Conservation (phyloP, 2,888 invertebrate species). For the Sesamia inferens region DNA sequence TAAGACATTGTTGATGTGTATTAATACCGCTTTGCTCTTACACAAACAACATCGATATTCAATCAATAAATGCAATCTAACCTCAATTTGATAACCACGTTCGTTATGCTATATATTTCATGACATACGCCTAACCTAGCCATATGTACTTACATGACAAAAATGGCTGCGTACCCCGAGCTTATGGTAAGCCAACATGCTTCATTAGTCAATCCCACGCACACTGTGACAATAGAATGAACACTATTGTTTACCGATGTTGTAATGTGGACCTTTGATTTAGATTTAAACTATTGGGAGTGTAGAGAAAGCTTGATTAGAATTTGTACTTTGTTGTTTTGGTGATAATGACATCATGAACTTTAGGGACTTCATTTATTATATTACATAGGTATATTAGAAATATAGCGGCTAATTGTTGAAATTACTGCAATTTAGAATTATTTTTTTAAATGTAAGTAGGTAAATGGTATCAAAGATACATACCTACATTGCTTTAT, state of each 20-base stretch:
- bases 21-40: slow-evolving; percentile 1
- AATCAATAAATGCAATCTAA: slow-evolving; percentile 52
- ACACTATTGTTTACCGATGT: slow-evolving; percentile 76
- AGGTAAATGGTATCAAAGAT: too few species aligned
- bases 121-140: slow-evolving; percentile 30
- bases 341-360: slow-evolving; percentile 28
- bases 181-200: slow-evolving; percentile 60
- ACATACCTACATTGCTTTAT: neutral
- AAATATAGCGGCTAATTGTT: neutral
- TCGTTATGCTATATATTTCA: slow-evolving; percentile 53
- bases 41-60: slow-evolving; percentile 31
- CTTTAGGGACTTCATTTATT: neutral
- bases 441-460: neutral
- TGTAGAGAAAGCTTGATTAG: slow-evolving; percentile 53
- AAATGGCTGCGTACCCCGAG: slow-evolving; percentile 59
- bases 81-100: slow-evolving; percentile 53
- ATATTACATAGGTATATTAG: too few species aligned
- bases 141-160: slow-evolving; percentile 55
- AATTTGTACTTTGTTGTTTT: slow-evolving; percentile 12
- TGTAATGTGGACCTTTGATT: slow-evolving; percentile 61
- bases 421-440: neutral
- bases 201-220: slow-evolving; percentile 83
- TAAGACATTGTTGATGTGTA: too few species aligned
- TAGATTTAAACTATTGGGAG: slow-evolving; percentile 56
- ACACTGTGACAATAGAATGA: slow-evolving; percentile 71